Conservation (phyloP, 2,888 invertebrate genomes). For the Rhaphigaster nebulosa region DNA sequence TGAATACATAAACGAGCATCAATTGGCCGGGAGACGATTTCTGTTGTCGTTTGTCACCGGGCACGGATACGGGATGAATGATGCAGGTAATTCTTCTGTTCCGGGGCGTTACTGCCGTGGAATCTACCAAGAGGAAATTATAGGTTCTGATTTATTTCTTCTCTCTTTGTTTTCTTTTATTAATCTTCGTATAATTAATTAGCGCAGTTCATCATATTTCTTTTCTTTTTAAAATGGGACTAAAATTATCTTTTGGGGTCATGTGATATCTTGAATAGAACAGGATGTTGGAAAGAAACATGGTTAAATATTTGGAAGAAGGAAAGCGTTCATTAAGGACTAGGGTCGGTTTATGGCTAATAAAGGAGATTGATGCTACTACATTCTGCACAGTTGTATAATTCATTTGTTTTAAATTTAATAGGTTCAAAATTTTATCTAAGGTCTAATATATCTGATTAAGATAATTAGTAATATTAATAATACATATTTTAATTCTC, state of each 20-base stretch:
- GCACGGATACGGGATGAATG: constrained; percentile 41
- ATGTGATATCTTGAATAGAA: not conserved
- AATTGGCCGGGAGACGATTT: constrained; percentile 32
- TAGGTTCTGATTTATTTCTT: not conserved
- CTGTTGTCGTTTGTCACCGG: constrained; percentile 31
- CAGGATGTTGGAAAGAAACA: not conserved
- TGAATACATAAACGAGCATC: not conserved
- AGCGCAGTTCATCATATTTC: not conserved
- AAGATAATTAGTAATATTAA: no score
- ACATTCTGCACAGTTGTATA: no score
- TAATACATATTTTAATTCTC: no score
- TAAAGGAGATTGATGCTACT: no score
- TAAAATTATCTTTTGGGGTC: not conserved
- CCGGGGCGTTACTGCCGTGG: constrained; percentile 18
- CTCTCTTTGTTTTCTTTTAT: not conserved
- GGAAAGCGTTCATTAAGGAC: no score
- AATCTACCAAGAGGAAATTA: constrained; percentile 33
- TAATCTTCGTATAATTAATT: not conserved
- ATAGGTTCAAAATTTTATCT: no score
- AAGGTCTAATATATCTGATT: no score
- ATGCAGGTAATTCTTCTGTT: constrained; percentile 47
- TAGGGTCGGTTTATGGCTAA: no score
- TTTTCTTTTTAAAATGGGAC: not conserved
- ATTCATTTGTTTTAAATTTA: no score
- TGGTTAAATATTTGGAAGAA: no score